Conservation (phyloP, 53 echinoderm and acorn worm species). For the Luidia sarsii region DNA sequence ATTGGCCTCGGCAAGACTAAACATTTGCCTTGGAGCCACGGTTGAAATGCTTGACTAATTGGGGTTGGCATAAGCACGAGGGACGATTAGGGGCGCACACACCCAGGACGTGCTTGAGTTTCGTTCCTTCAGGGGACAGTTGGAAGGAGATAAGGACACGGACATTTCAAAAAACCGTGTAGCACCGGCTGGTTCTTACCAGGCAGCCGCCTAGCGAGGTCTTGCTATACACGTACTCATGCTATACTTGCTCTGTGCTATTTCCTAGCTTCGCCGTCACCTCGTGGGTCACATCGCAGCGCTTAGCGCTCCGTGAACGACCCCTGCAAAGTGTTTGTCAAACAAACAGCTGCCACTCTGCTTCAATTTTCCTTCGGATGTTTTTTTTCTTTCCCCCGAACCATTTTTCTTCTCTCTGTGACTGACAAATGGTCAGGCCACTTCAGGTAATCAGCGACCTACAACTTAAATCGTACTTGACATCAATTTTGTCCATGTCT, state of each 20-base stretch:
- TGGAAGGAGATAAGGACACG: constrained; percentile 15
- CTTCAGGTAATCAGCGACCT: constrained; percentile 31
- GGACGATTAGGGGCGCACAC: background rate
- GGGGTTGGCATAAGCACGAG: constrained; percentile 17
- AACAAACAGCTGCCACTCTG: constrained; percentile 47
- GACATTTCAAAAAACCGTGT: background rate
- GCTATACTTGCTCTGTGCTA: too few relatives aligned
- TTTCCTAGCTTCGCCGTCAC: too few relatives aligned
- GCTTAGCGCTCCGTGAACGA: too few relatives aligned
- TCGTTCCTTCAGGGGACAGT: constrained; percentile 17
- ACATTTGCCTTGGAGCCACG: constrained; percentile 52
- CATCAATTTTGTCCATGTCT: constrained; percentile 18
- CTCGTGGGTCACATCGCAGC: too few relatives aligned
- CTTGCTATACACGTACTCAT: too few relatives aligned
- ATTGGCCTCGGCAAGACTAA: constrained; percentile 55
- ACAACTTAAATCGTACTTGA: constrained; percentile 44
- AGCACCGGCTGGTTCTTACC: constrained; percentile 44
- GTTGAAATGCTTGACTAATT: constrained; percentile 30
- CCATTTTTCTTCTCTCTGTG: too few relatives aligned
- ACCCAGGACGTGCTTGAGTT: background rate
- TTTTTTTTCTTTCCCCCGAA: too few relatives aligned
- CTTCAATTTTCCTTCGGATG: constrained; percentile 37
- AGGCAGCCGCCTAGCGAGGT: too few relatives aligned
- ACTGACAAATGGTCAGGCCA: constrained; percentile 51
- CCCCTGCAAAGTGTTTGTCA: constrained; percentile 41